These are phyloP conservation scores for Coptodon bakossiorum DNA, from an alignment of 2,113 vertebrate genomes.

Conservation along the genomic window DNA sequence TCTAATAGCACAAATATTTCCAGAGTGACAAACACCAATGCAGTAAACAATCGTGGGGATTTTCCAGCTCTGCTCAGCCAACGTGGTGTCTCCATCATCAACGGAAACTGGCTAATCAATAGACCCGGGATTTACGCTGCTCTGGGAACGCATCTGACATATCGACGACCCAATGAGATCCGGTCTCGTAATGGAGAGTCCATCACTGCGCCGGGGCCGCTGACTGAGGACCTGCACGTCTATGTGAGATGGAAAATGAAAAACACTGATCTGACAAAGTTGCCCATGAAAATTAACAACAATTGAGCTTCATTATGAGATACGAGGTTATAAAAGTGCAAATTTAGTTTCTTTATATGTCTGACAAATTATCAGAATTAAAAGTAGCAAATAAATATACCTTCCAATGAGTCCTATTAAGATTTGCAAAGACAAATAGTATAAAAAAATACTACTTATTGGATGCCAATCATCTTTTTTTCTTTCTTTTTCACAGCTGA, in stretches of 20 bases:
- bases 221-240: conserved; percentile 80
- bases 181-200: conserved; percentile 87
- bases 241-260: conserved; percentile 49
- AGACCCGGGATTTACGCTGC: conserved; percentile 82
- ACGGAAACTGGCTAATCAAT: conserved; percentile 91
- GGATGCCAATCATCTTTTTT: not conserved
- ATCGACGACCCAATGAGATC: conserved; percentile 89
- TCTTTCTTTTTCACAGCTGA: conserved; percentile 48
- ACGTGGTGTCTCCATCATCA: conserved; percentile 84
- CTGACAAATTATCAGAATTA: not conserved
- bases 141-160: conserved; percentile 82
- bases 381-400: not conserved
- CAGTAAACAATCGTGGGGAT: not conserved
- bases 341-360: not conserved
- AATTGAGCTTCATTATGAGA: not conserved
- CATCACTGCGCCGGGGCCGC: conserved; percentile 83
- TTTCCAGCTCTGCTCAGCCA: conserved; percentile 78
- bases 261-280: not conserved
- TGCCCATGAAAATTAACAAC: not conserved
- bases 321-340: not conserved
- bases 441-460: not conserved
- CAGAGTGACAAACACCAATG: not conserved
- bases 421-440: not conserved
- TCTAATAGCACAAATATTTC: not conserved
- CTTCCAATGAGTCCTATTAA: not conserved